phyloP scores from a whole-genome alignment of 2,113 vertebrate genomes.

The Notothenia coriiceps region DNA sequence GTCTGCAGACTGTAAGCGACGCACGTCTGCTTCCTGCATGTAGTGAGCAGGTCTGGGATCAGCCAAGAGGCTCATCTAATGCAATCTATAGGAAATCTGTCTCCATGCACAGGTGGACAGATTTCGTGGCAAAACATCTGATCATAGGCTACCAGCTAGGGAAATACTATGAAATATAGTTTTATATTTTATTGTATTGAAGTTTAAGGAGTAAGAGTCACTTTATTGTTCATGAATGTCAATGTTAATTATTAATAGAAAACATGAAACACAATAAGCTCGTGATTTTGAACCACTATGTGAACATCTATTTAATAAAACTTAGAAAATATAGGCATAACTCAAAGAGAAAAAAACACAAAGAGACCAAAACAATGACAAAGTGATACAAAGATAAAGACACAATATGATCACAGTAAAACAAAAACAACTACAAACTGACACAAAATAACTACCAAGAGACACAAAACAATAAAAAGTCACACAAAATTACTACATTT shows the following conservation, averaged over 20 bases:
- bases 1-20: constrained; percentile 25
- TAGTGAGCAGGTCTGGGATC: constrained; percentile 58
- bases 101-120: constrained; percentile 11
- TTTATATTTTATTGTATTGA: no score
- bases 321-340: not conserved
- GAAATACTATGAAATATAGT: not conserved
- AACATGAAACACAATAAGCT: not conserved
- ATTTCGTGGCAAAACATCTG: not conserved
- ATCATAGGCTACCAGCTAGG: not conserved
- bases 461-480: not conserved
- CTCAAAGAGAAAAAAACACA: no score
- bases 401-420: not conserved
- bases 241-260: not conserved
- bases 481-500: not conserved
- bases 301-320: not conserved
- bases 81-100: constrained; percentile 13
- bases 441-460: not conserved
- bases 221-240: not conserved
- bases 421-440: no score
- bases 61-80: constrained; percentile 29
- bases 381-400: not conserved
- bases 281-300: no score
- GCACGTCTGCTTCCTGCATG: constrained; percentile 53
- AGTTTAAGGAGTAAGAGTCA: not conserved
- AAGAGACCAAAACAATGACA: no score